Conservation (phyloP, 1,140 invertebrate genomes). For the Zaprionus capensis region DNA sequence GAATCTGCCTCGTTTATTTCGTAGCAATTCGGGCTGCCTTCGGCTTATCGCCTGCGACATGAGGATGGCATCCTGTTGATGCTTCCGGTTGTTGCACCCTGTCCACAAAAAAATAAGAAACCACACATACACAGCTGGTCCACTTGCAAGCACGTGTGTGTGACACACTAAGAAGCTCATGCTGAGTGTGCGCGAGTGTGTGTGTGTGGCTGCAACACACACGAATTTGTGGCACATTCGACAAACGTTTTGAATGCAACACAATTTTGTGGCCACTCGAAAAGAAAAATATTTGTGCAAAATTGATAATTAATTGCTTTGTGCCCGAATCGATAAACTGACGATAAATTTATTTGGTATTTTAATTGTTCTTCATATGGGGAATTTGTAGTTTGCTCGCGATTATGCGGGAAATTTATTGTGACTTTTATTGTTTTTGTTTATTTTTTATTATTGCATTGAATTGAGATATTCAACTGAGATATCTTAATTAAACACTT, state of each 20-base stretch:
- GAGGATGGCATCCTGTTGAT: conserved; percentile 67
- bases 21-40: conserved; percentile 24
- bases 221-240: conserved; percentile 4
- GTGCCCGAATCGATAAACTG: conserved; percentile 32
- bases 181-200: background rate
- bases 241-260: conserved; percentile 12
- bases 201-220: conserved; percentile 13
- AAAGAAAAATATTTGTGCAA: conserved; percentile 15
- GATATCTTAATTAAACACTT: background rate
- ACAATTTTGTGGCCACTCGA: conserved; percentile 14
- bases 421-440: background rate
- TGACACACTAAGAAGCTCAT: conserved; percentile 23
- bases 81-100: conserved; percentile 57
- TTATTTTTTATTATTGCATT: background rate
- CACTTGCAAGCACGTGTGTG: conserved; percentile 30
- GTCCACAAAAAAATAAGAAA: conserved; percentile 15
- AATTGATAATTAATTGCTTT: conserved; percentile 53
- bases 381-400: background rate
- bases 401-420: background rate
- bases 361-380: conserved; percentile 33
- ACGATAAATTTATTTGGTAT: conserved; percentile 34
- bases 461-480: background rate
- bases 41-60: conserved; percentile 58
- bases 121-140: conserved; percentile 51
- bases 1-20: conserved; percentile 32